Evolutionary conservation across 2,113 vertebrate species (phyloP).

Genomic region (Alectura lathami): DNA sequence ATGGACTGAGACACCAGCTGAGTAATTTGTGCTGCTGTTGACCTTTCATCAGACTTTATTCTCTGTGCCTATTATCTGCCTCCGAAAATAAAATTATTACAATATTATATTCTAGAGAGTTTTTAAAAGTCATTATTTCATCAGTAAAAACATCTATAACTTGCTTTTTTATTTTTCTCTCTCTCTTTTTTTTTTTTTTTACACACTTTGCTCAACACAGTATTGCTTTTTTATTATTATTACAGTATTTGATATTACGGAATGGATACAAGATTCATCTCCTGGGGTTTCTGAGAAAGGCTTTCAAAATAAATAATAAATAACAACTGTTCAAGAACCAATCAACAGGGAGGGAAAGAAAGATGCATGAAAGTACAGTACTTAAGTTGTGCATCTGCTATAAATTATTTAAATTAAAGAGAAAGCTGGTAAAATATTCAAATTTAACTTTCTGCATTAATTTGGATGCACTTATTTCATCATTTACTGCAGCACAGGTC

Average conservation of each 20-base stretch:
- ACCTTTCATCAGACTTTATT: not conserved
- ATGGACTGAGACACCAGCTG: not conserved
- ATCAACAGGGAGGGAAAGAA: not conserved
- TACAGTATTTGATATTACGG: slow-evolving; percentile 32
- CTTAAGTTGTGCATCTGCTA: slow-evolving; percentile 15
- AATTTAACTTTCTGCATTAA: not conserved
- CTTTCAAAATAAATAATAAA: slow-evolving; percentile 74
- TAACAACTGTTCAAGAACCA: slow-evolving; percentile 9
- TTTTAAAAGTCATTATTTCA: not conserved
- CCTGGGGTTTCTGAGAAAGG: slow-evolving; percentile 49
- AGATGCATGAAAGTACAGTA: slow-evolving; percentile 8
- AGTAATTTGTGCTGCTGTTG: not conserved
- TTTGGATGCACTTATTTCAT: not conserved
- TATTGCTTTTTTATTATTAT: slow-evolving; percentile 18
- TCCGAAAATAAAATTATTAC: not conserved
- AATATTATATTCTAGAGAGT: not conserved
- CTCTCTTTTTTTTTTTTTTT: not conserved
- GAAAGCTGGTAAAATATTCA: slow-evolving; percentile 6
- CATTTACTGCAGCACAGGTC: slow-evolving; percentile 40
- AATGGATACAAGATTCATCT: slow-evolving; percentile 53
- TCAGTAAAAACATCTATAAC: not conserved
- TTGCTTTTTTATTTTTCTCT: not conserved
- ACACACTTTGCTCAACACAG: not conserved
- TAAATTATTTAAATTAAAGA: slow-evolving; percentile 1
- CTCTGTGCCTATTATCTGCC: not conserved